Percentiles rank a stretch among this genome's conserved stretches.
These are phyloP conservation scores for Spilosoma lubricipeda DNA, from an alignment of 2,888 invertebrate species.

Conservation along the genomic window DNA sequence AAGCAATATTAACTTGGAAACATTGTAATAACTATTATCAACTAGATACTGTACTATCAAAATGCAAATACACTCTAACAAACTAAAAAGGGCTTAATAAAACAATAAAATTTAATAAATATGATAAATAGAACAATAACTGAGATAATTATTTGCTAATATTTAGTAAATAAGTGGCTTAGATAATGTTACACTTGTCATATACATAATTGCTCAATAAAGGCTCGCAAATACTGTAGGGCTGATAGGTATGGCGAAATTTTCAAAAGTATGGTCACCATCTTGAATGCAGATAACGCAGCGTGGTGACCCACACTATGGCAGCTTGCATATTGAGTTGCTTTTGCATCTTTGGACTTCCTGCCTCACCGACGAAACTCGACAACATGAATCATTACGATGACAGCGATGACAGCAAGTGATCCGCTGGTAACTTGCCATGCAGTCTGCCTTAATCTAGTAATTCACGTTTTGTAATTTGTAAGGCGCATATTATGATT, in stretches of 20 bases:
- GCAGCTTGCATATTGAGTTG: no score
- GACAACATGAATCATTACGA: no score
- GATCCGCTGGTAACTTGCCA: neutral
- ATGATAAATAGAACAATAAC: neutral
- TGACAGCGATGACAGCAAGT: no score
- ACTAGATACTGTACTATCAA: neutral
- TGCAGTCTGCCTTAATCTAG: no score
- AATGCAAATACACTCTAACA: neutral
- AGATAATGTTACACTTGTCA: neutral
- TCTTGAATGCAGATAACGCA: no score
- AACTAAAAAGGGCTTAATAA: neutral
- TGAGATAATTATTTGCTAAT: neutral
- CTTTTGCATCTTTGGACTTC: no score
- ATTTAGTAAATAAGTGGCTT: neutral
- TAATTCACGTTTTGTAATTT: no score
- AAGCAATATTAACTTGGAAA: neutral
- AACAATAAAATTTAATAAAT: neutral
- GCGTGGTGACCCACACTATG: no score
- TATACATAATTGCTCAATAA: no score
- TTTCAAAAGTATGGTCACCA: no score
- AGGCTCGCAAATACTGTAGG: neutral
- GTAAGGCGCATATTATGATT: no score
- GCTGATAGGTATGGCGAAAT: neutral
- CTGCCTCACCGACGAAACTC: no score
- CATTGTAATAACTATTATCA: neutral